phyloP scores from a whole-genome alignment of 37 sponge, comb jelly and placozoan species.

The Beroe forskalii region DNA sequence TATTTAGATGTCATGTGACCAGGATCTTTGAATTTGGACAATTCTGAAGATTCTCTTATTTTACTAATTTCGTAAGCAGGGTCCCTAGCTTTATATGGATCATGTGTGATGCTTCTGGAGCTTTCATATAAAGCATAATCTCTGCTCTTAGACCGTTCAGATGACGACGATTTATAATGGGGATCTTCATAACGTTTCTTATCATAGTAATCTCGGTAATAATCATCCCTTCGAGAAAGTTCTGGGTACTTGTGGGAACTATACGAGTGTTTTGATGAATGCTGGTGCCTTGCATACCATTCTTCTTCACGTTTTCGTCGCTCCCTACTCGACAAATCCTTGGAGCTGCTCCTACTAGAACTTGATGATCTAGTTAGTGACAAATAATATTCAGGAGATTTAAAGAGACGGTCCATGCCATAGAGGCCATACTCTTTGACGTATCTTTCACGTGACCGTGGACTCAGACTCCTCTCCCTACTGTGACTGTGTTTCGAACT shows the following conservation, averaged over 20 bases:
- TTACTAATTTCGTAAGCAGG: conserved; percentile 12
- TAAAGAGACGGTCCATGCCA: conserved; percentile 30
- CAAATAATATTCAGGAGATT: conserved; percentile 33
- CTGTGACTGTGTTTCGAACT: conserved; percentile 31
- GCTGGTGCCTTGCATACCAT: conserved; percentile 7
- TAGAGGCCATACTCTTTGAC: conserved; percentile 1
- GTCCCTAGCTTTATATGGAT: background rate
- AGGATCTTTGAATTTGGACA: background rate
- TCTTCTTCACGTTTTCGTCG: conserved; percentile 39
- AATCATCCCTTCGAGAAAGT: conserved; percentile 19
- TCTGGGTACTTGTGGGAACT: conserved; percentile 55
- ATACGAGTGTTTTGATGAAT: background rate
- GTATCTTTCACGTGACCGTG: background rate
- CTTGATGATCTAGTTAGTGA: conserved; percentile 21
- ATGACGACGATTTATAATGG: background rate
- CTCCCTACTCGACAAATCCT: background rate
- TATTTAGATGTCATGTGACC: background rate
- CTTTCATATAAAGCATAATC: conserved; percentile 10
- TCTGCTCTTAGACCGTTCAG: conserved; percentile 32
- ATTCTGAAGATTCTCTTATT: background rate
- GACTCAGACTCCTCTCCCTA: conserved; percentile 38
- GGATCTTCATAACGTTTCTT: conserved; percentile 42
- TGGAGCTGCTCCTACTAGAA: conserved; percentile 23
- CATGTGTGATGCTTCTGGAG: background rate
- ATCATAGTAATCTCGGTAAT: conserved; percentile 33